Base-by-base conservation (phyloP, 1,140 invertebrate species). In the Nylanderia fulva region DNA sequence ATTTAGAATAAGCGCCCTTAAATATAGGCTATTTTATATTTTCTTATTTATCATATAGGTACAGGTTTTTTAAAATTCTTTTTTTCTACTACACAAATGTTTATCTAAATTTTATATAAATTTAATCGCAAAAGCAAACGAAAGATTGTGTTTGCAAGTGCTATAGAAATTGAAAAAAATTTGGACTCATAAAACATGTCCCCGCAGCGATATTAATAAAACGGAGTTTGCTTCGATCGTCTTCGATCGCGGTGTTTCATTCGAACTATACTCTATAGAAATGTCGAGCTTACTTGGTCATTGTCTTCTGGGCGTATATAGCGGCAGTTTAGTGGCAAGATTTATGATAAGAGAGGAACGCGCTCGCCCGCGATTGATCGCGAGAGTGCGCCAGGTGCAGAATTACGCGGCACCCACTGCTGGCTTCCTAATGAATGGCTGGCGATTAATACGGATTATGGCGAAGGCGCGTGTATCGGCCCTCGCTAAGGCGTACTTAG, bases 381-480 rank as follows among this genome's bases (percentile, higher is more conserved):
- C 84, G 88, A 52, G 87, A 89, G 85, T 68, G 66, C 82, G 66
- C 71, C 88, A 90, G 88, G 85, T 90, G 88, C 71, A 68, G 74
- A 79, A 61, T 75, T 87, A 76, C 88, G 56, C 29, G 52, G 39
- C 54, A 85, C 76, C 85, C 82, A 85, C 77, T 77, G 88, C 88
- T 89, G 88, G 87, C 87, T 90, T 90, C 75, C 88, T 90, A 90
- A 90, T 90, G 80, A 89, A 90, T 90, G 85, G 88, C 52, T 8
- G 63, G 18, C 75, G 85, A 89, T 90, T 89, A 89, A 90, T 90
- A 89, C 85, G 85, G 82, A 90, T 89, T 89, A 89, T 48, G 45
- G 85, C n/a, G 33, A 76, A 66, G 54, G 75, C 63, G 69, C 58
- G 72, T 85, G 60, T 89, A 86, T 84, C 61, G 86, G 72, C 48